These are phyloP conservation scores for Drosophila tani DNA, from an alignment of 1,140 invertebrate genomes.

Conservation along the genomic window DNA sequence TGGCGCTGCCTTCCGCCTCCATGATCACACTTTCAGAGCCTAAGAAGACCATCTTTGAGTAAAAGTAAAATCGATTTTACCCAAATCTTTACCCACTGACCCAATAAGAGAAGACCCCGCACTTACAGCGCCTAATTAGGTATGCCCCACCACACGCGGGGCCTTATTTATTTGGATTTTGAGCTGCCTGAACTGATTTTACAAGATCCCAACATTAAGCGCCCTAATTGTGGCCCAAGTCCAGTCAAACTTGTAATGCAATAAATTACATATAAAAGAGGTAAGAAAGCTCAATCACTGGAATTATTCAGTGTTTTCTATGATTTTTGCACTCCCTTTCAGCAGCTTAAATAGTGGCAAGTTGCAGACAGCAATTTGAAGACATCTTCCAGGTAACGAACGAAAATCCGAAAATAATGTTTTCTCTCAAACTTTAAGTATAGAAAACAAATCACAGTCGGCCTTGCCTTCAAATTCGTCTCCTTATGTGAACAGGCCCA, in stretches of 20 bases:
- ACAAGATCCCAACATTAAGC: constrained; percentile 10
- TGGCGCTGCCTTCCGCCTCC: constrained; percentile 8
- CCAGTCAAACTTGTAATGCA: background rate
- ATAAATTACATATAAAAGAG: background rate
- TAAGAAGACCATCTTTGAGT: background rate
- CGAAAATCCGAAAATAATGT: too few relatives aligned
- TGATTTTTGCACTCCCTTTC: too few relatives aligned
- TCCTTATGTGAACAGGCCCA: too few relatives aligned
- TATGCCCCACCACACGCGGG: constrained; percentile 15
- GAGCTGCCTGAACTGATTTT: background rate
- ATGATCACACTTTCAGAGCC: background rate
- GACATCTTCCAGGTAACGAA: too few relatives aligned
- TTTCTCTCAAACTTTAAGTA: too few relatives aligned
- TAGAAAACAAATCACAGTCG: too few relatives aligned
- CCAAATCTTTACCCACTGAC: background rate
- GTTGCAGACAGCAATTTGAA: too few relatives aligned
- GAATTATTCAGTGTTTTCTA: too few relatives aligned
- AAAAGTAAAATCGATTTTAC: constrained; percentile 16
- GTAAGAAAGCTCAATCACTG: background rate
- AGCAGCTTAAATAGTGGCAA: too few relatives aligned
- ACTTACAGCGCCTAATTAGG: background rate
- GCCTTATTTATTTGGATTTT: constrained; percentile 32
- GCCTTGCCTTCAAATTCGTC: too few relatives aligned
- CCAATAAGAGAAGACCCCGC: constrained; percentile 8
- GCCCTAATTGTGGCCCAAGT: background rate